Conservation (phyloP, 1,140 invertebrate genomes). For the Apolygus lucorum region DNA sequence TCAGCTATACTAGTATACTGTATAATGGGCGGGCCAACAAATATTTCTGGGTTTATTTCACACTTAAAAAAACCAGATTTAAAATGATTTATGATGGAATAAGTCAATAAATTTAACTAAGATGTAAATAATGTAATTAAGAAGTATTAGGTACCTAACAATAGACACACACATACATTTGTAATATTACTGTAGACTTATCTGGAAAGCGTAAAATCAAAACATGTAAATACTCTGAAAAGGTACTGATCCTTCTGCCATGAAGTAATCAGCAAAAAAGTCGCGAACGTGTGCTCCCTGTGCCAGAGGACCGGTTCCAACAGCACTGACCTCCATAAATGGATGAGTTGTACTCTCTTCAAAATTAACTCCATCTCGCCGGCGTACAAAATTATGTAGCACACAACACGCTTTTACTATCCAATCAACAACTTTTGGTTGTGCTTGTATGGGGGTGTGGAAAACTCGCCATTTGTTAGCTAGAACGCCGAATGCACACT, state of each 20-base stretch:
- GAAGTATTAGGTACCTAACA: too few relatives aligned
- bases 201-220: too few relatives aligned
- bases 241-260: slow-evolving; percentile 13
- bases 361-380: slow-evolving; percentile 27
- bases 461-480: slow-evolving; percentile 31
- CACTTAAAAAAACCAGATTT: too few relatives aligned
- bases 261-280: slow-evolving; percentile 16
- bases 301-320: background rate
- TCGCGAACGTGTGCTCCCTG: slow-evolving; percentile 20
- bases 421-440: slow-evolving; percentile 27
- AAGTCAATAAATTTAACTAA: too few relatives aligned
- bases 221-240: too few relatives aligned
- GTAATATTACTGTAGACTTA: too few relatives aligned
- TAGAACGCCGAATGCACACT: slow-evolving; percentile 41
- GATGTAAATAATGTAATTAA: too few relatives aligned
- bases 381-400: slow-evolving; percentile 29
- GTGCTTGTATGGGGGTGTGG: slow-evolving; percentile 31
- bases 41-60: too few relatives aligned
- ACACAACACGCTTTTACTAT: slow-evolving; percentile 32
- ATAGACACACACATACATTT: too few relatives aligned
- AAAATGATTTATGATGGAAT: too few relatives aligned
- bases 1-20: too few relatives aligned
- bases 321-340: slow-evolving; percentile 16
- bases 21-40: too few relatives aligned
- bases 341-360: slow-evolving; percentile 32